Evolutionary conservation across 2,797 vertebrate species (phyloP), one percentile per base, ranked within the genome.

Genomic region (Cyclopterus lumpus): DNA sequence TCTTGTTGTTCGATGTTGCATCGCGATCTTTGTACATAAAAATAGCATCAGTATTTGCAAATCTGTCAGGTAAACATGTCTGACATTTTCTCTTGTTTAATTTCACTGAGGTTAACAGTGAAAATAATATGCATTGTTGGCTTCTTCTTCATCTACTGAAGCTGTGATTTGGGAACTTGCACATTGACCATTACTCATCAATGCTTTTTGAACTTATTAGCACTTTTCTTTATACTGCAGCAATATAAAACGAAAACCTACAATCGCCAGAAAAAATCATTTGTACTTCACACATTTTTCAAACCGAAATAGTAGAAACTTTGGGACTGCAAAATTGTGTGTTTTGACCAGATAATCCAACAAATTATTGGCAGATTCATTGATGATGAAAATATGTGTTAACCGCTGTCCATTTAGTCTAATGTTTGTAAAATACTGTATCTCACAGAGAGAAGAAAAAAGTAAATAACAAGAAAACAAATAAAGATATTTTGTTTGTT

Each of bases 401-500:
- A 20, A 63, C 11, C 53, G 16, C n/a, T 18, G 36, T 38, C 9
- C 7, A 14, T 73, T 53, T 28, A 38, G 20, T 16, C 10, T 28
- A 18, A 14, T 76, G 8, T 70, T 51, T 66, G n/a, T 44, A 28
- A 62, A 71, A 42, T 20, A 59, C 3, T 16, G 24, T 30, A 28
- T 59, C 38, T 69, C 24, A 48, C 0, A 38, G 58, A 26, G 49
- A 55, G 12, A 40, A 20, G 18, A 44, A 65, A 38, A 20, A 68
- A 51, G 62, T 75, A 4, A 54, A 63, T 61, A 20, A 75, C 30
- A 64, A 70, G n/a, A 24, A 79, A 71, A 63, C 53, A 72, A 75
- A 77, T 71, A 18, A 58, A 81, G 61, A 76, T 65, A 69, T 61
- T 64, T 78, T 49, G 62, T 68, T 65, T 73, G 64, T 71, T 73